Conservation (phyloP, 2,113 vertebrate genomes). For the Calyptommatus sinebrachiatus region DNA sequence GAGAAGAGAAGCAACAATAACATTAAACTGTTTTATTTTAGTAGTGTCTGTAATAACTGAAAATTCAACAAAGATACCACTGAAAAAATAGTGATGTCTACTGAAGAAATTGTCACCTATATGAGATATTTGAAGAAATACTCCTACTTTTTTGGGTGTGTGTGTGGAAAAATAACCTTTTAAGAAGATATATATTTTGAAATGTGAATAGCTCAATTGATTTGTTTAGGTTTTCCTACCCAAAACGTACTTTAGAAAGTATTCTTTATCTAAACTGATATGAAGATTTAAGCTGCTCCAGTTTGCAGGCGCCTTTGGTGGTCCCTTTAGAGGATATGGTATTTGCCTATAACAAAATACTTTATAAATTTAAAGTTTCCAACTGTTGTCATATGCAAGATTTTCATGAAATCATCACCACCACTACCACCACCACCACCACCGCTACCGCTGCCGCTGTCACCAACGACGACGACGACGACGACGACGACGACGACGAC, state of each 20-base stretch:
- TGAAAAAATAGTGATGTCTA: too few relatives aligned
- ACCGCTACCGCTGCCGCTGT: too few relatives aligned
- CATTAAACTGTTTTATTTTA: too few relatives aligned
- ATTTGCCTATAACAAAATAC: background rate
- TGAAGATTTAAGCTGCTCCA: slow-evolving; percentile 26
- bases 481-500: too few relatives aligned
- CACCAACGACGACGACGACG: too few relatives aligned
- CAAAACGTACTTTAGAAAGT: slow-evolving; percentile 33
- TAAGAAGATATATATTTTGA: slow-evolving; percentile 37
- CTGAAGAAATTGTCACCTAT: too few relatives aligned
- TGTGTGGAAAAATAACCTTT: slow-evolving; percentile 54
- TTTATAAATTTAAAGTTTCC: background rate
- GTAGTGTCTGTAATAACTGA: too few relatives aligned
- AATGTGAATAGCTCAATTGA: slow-evolving; percentile 39
- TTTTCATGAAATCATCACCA: background rate
- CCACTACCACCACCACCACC: too few relatives aligned
- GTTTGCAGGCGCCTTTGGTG: slow-evolving; percentile 11
- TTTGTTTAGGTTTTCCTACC: slow-evolving; percentile 30
- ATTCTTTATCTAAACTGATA: slow-evolving; percentile 33
- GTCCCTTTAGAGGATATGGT: background rate
- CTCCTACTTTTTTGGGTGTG: slow-evolving; percentile 43
- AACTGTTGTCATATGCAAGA: background rate
- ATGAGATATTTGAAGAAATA: slow-evolving; percentile 34
- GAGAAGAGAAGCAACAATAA: too few relatives aligned
- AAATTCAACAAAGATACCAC: too few relatives aligned